phyloP scores from a whole-genome alignment of 2,888 invertebrate genomes.

The Leptothorax acervorum region DNA sequence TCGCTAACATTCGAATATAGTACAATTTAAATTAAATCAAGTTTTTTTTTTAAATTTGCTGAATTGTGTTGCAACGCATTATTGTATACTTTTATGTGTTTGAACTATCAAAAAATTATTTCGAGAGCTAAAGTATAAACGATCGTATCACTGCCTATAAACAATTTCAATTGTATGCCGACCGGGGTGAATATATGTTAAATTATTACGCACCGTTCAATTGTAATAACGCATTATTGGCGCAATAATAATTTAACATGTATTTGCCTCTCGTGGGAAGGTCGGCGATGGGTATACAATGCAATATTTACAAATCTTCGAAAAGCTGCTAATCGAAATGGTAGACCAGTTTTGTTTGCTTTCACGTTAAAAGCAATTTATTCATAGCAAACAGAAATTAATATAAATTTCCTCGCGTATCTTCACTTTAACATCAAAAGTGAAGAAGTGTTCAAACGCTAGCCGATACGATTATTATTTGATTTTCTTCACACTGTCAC shows the following conservation, averaged over 20 bases:
- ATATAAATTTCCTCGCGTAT: constrained; percentile 8
- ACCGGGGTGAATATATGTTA: constrained; percentile 19
- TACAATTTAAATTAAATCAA: background rate
- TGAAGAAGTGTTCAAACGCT: background rate
- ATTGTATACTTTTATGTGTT: background rate
- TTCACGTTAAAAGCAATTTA: constrained; percentile 38
- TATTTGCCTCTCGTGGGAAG: constrained; percentile 34
- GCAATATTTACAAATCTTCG: constrained; percentile 50
- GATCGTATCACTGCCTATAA: constrained; percentile 3
- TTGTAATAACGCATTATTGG: constrained; percentile 48
- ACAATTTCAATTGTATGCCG: constrained; percentile 25
- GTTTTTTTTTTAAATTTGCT: background rate
- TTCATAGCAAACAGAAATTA: constrained; percentile 17
- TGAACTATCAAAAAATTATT: constrained; percentile 9
- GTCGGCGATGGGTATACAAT: constrained; percentile 34
- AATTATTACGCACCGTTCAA: constrained; percentile 46
- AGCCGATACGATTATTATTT: constrained; percentile 24
- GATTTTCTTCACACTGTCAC: constrained; percentile 5
- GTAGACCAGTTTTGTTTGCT: constrained; percentile 37
- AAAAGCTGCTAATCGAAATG: constrained; percentile 47
- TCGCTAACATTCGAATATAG: background rate
- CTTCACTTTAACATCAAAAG: background rate
- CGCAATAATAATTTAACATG: constrained; percentile 44
- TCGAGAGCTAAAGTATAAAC: background rate
- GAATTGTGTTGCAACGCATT: background rate